Conservation (phyloP, 1,140 invertebrate genomes). For the Bombus confusus region DNA sequence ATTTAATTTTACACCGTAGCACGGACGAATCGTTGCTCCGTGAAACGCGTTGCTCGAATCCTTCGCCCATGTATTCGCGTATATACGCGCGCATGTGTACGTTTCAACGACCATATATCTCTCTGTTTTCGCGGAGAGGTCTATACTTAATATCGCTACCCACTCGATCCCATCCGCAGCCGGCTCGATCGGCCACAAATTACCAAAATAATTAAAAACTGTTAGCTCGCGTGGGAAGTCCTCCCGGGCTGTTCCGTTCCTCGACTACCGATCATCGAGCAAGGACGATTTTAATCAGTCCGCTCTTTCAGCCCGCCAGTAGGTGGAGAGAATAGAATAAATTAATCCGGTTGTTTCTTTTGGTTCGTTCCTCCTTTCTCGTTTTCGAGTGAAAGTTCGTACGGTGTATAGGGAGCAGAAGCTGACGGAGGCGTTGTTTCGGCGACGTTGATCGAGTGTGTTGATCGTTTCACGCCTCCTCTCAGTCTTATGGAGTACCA, state of each 20-base stretch:
- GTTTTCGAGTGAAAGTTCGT: not conserved
- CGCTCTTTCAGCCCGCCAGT: too few species aligned
- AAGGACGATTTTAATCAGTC: not conserved
- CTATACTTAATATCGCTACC: conserved; percentile 82
- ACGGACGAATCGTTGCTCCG: conserved; percentile 41
- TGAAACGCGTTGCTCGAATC: conserved; percentile 18
- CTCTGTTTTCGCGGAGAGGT: conserved; percentile 68
- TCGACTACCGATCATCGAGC: conserved; percentile 17
- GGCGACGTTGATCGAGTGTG: not conserved
- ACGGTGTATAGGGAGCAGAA: not conserved
- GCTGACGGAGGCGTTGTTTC: conserved; percentile 2
- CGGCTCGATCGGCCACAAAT: conserved; percentile 77
- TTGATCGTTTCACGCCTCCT: not conserved
- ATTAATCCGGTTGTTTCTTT: conserved; percentile 41
- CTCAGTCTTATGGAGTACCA: too few species aligned
- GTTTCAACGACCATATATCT: conserved; percentile 70
- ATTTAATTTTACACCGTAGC: conserved; percentile 80
- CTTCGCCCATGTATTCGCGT: not conserved
- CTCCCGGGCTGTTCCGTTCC: conserved; percentile 20
- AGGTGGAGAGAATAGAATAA: conserved; percentile 18
- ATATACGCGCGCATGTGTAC: conserved; percentile 47
- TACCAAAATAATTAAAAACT: conserved; percentile 82
- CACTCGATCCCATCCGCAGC: conserved; percentile 63
- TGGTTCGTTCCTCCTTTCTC: not conserved
- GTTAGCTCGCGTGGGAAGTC: conserved; percentile 75